These are phyloP conservation scores for Platysternon megacephalum DNA, from an alignment of 2,113 vertebrate genomes.

Conservation along the genomic window DNA sequence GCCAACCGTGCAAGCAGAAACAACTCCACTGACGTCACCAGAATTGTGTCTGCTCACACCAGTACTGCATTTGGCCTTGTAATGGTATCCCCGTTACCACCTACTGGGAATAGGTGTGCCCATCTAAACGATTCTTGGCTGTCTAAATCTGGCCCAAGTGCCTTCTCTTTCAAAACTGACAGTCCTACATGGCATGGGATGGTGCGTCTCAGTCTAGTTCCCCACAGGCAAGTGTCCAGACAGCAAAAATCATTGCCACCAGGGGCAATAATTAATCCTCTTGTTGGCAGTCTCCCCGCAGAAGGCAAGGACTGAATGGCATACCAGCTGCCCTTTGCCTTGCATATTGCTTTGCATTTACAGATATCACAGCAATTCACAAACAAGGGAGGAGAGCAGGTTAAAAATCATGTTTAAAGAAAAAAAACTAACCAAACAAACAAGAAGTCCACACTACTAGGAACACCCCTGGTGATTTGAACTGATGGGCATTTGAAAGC, in stretches of 20 bases:
- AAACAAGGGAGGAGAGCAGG: not conserved
- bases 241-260: not conserved
- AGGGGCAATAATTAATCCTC: not conserved
- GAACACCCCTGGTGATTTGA: not conserved
- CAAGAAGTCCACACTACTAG: not conserved
- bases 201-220: not conserved
- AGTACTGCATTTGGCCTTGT: not conserved
- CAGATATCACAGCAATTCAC: not conserved
- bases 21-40: not conserved
- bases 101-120: not conserved
- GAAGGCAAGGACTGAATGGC: not conserved
- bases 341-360: not conserved
- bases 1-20: not conserved
- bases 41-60: not conserved
- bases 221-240: not conserved
- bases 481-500: not conserved
- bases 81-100: not conserved
- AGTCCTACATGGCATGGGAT: not conserved
- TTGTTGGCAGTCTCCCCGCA: not conserved
- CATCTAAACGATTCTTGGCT: not conserved
- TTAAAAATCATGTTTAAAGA: not conserved
- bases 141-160: fast-evolving
- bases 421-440: not conserved
- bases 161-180: not conserved
- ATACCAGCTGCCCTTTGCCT: not conserved